phyloP scores from a whole-genome alignment of 2,888 invertebrate genomes.

The Chirona hameri region DNA sequence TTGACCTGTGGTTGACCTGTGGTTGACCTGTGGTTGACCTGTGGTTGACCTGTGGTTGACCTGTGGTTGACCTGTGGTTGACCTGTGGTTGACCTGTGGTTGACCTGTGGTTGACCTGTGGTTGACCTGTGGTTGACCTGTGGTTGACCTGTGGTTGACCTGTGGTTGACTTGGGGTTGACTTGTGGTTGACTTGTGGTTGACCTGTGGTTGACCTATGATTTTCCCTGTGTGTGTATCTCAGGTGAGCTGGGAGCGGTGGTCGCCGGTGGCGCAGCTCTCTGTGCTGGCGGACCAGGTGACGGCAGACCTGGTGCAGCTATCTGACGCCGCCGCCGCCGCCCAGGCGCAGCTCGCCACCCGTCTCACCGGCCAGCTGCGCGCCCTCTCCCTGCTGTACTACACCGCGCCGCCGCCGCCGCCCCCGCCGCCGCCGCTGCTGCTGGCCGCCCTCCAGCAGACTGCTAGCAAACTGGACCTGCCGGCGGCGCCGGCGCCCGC shows the following conservation, averaged over 20 bases:
- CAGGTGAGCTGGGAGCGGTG: background rate
- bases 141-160: no score
- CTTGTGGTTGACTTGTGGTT: no score
- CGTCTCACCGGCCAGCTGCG: slow-evolving; percentile 4
- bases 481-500: background rate
- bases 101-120: no score
- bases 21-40: no score
- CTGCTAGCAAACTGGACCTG: background rate
- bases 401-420: slow-evolving; percentile 11
- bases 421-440: background rate
- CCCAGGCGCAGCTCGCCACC: background rate
- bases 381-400: slow-evolving; percentile 2
- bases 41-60: no score
- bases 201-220: no score
- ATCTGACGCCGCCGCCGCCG: background rate
- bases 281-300: background rate
- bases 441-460: slow-evolving; percentile 7
- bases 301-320: background rate
- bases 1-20: no score
- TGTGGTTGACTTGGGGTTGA: no score
- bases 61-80: no score
- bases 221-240: background rate
- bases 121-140: no score
- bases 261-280: background rate
- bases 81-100: no score